Evolutionary conservation across 2,888 invertebrate genomes (phyloP).

Genomic region (Sturmia bella): DNA sequence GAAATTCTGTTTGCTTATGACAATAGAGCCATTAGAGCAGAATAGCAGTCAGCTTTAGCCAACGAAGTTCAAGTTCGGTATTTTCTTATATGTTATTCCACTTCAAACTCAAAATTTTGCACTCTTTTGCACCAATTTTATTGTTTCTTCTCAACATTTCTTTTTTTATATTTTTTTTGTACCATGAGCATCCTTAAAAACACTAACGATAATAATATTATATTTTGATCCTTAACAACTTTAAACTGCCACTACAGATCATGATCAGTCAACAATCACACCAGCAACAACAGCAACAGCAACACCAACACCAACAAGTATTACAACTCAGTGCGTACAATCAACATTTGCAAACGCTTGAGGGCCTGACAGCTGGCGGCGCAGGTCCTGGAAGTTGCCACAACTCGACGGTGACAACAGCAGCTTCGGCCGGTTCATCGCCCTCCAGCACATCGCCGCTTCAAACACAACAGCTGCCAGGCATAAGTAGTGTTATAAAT

Average conservation of each 20-base stretch:
- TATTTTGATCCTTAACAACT: conserved; percentile 37
- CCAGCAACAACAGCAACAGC: conserved; percentile 71
- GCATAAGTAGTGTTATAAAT: conserved; percentile 70
- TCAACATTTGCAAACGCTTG: conserved; percentile 63
- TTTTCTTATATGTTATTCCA: too few relatives aligned
- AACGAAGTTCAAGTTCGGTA: too few relatives aligned
- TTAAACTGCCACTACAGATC: conserved; percentile 75
- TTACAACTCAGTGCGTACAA: conserved; percentile 71
- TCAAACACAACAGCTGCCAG: conserved; percentile 72
- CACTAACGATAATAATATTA: conserved; percentile 56
- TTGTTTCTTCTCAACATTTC: not conserved
- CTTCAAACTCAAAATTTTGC: not conserved
- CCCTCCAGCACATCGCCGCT: conserved; percentile 78
- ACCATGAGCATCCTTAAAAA: not conserved
- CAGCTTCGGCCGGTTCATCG: conserved; percentile 76
- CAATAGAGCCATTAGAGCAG: too few relatives aligned
- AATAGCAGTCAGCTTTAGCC: too few relatives aligned
- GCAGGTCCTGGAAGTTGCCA: conserved; percentile 74
- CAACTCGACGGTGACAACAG: conserved; percentile 75
- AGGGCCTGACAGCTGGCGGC: conserved; percentile 9
- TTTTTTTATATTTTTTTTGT: not conserved
- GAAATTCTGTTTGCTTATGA: too few relatives aligned
- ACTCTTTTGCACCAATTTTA: conserved; percentile 43
- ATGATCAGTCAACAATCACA: conserved; percentile 77
- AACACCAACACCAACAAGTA: conserved; percentile 72